Evolutionary conservation across 2,797 vertebrate genomes (phyloP).

Genomic region (Pangasius mekongensis): DNA sequence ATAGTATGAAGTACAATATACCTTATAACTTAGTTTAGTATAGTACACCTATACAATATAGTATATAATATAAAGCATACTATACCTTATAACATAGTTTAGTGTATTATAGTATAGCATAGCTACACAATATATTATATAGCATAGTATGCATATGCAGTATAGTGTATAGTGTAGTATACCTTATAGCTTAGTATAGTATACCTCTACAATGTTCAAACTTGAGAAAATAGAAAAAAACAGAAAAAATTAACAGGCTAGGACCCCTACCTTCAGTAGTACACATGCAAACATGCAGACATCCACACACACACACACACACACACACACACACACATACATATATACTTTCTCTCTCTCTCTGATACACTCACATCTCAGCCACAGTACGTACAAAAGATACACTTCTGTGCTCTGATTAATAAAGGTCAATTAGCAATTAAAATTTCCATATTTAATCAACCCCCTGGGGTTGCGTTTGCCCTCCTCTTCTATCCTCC

Average conservation of each 20-base stretch:
- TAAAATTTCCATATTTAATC: conserved; percentile 84
- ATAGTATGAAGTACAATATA: neutral
- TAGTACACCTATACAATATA: neutral
- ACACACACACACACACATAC: conserved; percentile 41
- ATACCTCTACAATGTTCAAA: conserved; percentile 20
- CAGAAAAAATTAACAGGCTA: conserved; percentile 33
- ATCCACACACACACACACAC: conserved; percentile 46
- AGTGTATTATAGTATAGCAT: neutral
- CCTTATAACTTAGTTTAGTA: neutral
- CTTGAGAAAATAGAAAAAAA: no score
- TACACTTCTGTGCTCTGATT: conserved; percentile 72
- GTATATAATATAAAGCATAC: neutral
- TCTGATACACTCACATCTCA: conserved; percentile 27
- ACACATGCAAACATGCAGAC: conserved; percentile 51
- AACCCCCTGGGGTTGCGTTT: conserved; percentile 70
- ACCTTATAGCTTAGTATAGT: neutral
- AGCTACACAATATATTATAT: neutral
- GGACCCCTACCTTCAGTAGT: conserved; percentile 26
- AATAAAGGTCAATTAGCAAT: conserved; percentile 85
- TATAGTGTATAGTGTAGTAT: neutral
- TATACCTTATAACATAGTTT: neutral
- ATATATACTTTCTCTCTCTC: neutral
- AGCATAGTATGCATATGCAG: neutral
- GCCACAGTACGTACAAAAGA: conserved; percentile 38
- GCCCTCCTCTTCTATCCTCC: conserved; percentile 22